Percentiles rank a stretch among this genome's conserved stretches.
phyloP scores from a whole-genome alignment of 2,888 invertebrate species.

The Catocala nupta region DNA sequence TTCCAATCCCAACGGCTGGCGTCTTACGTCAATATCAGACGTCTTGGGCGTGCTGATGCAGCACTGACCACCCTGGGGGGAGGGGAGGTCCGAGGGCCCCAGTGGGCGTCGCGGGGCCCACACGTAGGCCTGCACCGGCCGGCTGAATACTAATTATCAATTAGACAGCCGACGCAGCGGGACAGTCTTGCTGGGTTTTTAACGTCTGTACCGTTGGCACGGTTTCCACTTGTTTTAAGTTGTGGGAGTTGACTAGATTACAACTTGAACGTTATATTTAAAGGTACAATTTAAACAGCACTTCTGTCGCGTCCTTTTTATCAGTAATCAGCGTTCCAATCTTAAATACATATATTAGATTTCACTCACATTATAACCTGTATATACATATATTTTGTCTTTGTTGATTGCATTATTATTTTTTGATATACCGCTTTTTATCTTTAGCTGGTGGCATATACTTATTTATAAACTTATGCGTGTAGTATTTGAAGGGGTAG shows the following conservation, averaged over 20 bases:
- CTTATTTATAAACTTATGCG: no score
- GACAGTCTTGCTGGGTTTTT: slow-evolving; percentile 26
- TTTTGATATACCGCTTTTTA: no score
- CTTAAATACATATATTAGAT: no score
- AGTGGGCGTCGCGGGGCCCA: slow-evolving; percentile 50
- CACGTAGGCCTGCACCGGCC: slow-evolving; percentile 79
- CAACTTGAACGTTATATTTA: not conserved
- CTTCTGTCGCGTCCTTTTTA: no score
- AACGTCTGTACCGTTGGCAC: slow-evolving; percentile 20
- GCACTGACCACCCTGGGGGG: slow-evolving; percentile 57
- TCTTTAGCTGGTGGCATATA: no score
- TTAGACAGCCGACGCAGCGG: slow-evolving; percentile 54
- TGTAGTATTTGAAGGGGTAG: no score
- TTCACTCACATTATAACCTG: no score
- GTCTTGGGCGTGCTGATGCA: slow-evolving; percentile 69
- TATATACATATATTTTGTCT: no score
- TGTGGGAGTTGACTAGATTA: slow-evolving; percentile 10
- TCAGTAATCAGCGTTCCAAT: no score
- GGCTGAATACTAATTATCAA: slow-evolving; percentile 83
- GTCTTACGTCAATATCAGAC: slow-evolving; percentile 73
- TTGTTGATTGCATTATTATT: no score
- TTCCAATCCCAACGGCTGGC: slow-evolving; percentile 62
- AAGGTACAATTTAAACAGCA: not conserved
- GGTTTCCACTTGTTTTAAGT: slow-evolving; percentile 14
- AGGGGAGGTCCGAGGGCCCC: slow-evolving; percentile 44